Evolutionary conservation across 2,888 invertebrate genomes (phyloP), one percentile per base, ranked within the genome.

Genomic region (Hypselothyrea guttata): DNA sequence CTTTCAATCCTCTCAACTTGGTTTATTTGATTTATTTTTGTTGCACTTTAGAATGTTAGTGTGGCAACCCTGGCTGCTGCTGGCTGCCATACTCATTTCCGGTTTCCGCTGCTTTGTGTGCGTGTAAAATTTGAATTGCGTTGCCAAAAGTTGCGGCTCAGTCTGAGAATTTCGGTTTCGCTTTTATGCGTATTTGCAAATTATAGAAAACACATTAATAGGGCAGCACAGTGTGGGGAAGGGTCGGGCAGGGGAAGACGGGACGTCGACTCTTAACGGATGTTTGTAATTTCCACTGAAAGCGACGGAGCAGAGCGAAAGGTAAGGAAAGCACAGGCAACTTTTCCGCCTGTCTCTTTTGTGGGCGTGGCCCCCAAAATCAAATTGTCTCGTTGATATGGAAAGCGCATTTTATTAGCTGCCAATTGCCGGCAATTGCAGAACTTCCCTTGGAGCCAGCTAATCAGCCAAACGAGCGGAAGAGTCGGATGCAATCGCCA

Each of bases 51-150:
- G n/a, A n/a, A n/a, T n/a, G n/a, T n/a, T n/a, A n/a, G n/a, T n/a
- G n/a, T n/a, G n/a, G n/a, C n/a, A n/a, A n/a, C n/a, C n/a, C n/a
- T 5, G 3, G 18, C 38, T 34, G 7, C 60, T 47, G 53, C 40
- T 58, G 78, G 75, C 63, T 72, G 78, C 79, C 79, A 86, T 86
- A 75, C 84, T 76, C 87, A 88, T 87, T 86, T 88, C 88, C 87
- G 85, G 84, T 77, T 88, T 88, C 87, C 86, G 86, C 69, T 78
- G 64, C 83, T 84, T 78, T 83, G 85, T 75, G 86, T 84, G 75
- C 79, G 86, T 78, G 69, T 52, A 69, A 81, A 71, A 83, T 78
- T 86, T 78, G 84, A 86, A 86, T 71, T 84, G 78, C 71, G 71
- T 71, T 72, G 70, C 74, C 58, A 64, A 84, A 35, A 70, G 71